Base-by-base conservation (phyloP, 2,113 vertebrate species). In the Aix galericulata region DNA sequence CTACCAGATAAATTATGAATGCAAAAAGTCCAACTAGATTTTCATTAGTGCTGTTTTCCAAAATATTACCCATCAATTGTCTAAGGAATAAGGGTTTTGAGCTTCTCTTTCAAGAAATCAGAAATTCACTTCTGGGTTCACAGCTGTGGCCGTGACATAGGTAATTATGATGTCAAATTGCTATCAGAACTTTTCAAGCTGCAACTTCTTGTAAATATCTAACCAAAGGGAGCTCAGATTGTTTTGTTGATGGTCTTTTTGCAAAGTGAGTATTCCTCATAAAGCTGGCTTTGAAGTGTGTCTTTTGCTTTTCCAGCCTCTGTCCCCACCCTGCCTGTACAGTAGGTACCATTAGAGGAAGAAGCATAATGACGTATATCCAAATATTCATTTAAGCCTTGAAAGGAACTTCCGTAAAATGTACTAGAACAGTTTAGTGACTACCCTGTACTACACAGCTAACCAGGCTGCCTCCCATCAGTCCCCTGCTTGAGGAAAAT, bases 111-210 rank as follows among this genome's bases (percentile, higher is more conserved):
- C 42, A 36, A 50, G 58, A 81, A 82, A 50, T 26, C 5, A 56
- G 34, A 23, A n/a, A 17, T 42, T 15, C 13, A 60, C 59, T 67
- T 84, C 52, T 40, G 25, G 7, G 21, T 69, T 69, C 34, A 36
- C n/a, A 91, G 66, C 75, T 95, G 76, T 56, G 68, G 21, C 36
- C 59, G 86, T 94, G 77, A 22, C 50, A 18, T 23, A 86, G 79
- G 42, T 71, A 31, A 59, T 82, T 72, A 91, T 83, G 86, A 96
- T 64, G 80, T 15, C 86, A 91, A 67, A 85, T 79, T 58, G 59
- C 84, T 67, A 42, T 92, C 62, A 53, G 42, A 80, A 83, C 34
- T 58, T 72, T 40, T 76, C 59, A 27, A 68, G 20, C n/a, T 78
- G 13, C 23, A 55, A 17, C 26, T 53, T 81, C 55, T 53, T 73